Base-by-base conservation (phyloP, 2,113 vertebrate genomes). In the Calyptommatus sinebrachiatus region DNA sequence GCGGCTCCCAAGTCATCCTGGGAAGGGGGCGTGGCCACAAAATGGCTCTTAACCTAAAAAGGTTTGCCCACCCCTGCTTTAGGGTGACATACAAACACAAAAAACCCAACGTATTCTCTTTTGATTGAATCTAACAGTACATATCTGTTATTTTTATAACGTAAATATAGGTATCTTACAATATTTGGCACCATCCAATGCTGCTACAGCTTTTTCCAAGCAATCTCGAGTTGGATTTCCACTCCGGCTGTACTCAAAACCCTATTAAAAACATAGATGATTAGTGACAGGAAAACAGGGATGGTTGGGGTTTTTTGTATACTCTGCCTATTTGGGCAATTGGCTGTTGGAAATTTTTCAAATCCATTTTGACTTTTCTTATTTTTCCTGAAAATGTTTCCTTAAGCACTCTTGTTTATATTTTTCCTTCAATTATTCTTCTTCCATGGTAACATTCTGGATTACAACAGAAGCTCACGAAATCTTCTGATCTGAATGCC, bases 151-250 rank as follows among this genome's bases (percentile, higher is more conserved):
- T 22, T 35, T 18, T 28, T 7, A 61, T 67, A 22, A 77, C 62
- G 41, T 78, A 18, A 22, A 57, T 10, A 0, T 1, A 48, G 50
- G 63, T 2, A 62, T 91, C 98, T 96, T 94, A 99, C 98, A 89
- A 85, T 97, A 92, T 82, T 99, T 96, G 29, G 97, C 98, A 63
- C 97, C 98, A 92, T 99, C 98, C 29, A 99, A 80, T 0, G 90
- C 92, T 8, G 97, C 97, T 26, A 96, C 96, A 0, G 94, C 96
- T 87, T 94, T 97, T 85, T 99, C 98, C 75, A 99, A 93, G 82
- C 95, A 96, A 20, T 96, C 94, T 73, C 98, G 94, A 3, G 96
- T 98, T 0, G 98, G 98, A 87, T 99, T 99, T 89, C 98, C 98
- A 92, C 95, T 96, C 11, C 98, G 95, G 83, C 94, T 96, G 78